Evolutionary conservation across 1,140 invertebrate species (phyloP).

Genomic region (Onthophagus taurus): DNA sequence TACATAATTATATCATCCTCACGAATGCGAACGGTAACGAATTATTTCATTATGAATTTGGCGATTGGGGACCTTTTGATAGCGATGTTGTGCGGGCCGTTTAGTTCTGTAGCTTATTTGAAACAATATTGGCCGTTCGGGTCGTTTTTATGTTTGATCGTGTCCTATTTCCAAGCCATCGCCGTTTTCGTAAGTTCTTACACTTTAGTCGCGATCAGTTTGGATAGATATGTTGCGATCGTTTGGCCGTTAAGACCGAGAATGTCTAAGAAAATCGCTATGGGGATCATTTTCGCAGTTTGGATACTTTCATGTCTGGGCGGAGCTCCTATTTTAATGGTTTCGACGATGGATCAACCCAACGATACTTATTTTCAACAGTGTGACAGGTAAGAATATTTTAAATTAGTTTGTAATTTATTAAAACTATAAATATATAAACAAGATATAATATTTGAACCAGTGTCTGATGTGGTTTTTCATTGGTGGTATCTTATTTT

Average conservation of each 20-base stretch:
- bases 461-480: too few species aligned
- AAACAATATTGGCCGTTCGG: constrained; percentile 81
- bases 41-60: constrained; percentile 79
- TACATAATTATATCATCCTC: constrained; percentile 68
- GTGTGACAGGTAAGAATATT: constrained; percentile 50
- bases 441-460: too few species aligned
- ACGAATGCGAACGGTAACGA: constrained; percentile 78
- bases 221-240: constrained; percentile 80
- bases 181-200: constrained; percentile 78
- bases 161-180: constrained; percentile 69
- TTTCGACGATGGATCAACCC: constrained; percentile 52
- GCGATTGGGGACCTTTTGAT: constrained; percentile 78
- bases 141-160: constrained; percentile 59
- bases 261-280: constrained; percentile 58
- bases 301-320: constrained; percentile 73
- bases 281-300: constrained; percentile 59
- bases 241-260: constrained; percentile 76
- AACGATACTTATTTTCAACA: constrained; percentile 43
- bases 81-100: constrained; percentile 78
- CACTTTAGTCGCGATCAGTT: constrained; percentile 74
- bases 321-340: constrained; percentile 69
- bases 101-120: constrained; percentile 66
- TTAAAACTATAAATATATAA: too few species aligned
- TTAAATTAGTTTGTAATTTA: not conserved
- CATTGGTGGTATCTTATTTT: too few species aligned